Evolutionary conservation across 2,797 vertebrate species (phyloP).

Genomic region (Carapus acus): DNA sequence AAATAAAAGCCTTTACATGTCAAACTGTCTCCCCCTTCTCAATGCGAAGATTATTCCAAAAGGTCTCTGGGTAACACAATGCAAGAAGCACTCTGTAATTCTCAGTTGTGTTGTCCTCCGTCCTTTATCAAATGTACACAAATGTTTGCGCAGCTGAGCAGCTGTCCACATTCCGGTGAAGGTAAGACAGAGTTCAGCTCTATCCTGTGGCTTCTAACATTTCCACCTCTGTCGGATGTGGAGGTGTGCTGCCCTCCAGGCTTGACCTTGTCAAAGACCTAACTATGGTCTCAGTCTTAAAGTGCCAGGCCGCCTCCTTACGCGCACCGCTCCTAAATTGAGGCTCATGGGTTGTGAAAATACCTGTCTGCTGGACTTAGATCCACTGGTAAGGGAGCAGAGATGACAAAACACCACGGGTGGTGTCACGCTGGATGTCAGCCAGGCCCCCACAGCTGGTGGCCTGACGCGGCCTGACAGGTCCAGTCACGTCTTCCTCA

Average conservation of each 20-base stretch:
- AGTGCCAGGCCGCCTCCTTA: slow-evolving; percentile 21
- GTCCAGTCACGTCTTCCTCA: slow-evolving; percentile 62
- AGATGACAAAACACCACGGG: slow-evolving; percentile 73
- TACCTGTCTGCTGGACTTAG: slow-evolving; percentile 65
- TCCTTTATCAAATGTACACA: no score
- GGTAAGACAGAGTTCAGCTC: background rate
- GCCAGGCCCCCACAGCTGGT: slow-evolving; percentile 63
- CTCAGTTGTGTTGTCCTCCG: no score
- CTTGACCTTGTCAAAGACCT: slow-evolving; percentile 6
- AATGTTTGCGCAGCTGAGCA: no score
- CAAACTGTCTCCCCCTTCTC: no score
- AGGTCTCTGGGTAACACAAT: no score
- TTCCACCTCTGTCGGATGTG: slow-evolving; percentile 14
- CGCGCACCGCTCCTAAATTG: slow-evolving; percentile 36
- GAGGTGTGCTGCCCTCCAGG: background rate
- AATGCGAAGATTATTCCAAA: no score
- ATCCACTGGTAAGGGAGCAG: slow-evolving; percentile 48
- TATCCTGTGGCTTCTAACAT: slow-evolving; percentile 13
- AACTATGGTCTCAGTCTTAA: slow-evolving; percentile 22
- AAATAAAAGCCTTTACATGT: no score
- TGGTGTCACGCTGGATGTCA: slow-evolving; percentile 70
- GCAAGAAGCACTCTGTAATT: no score
- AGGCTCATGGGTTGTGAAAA: slow-evolving; percentile 65
- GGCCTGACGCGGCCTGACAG: slow-evolving; percentile 70
- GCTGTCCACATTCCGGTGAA: background rate